Percentiles rank a stretch among this genome's conserved stretches.
Evolutionary conservation across 1,140 invertebrate species (phyloP).

Genomic region (Brachionus angularis): DNA sequence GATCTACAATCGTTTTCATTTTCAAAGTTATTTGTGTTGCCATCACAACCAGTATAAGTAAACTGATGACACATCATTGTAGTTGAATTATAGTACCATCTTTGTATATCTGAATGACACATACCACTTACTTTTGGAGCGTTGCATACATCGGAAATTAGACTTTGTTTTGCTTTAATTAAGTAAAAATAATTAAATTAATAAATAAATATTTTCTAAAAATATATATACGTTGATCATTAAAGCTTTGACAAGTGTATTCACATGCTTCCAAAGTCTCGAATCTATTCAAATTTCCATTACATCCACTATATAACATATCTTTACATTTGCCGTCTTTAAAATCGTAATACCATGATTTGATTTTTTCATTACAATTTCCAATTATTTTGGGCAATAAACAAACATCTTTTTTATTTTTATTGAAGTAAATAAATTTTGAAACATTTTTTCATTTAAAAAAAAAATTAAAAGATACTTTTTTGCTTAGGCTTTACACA

Average conservation of each 20-base stretch:
- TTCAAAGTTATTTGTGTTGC: constrained; percentile 83
- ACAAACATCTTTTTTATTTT: constrained; percentile 63
- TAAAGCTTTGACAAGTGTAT: constrained; percentile 32
- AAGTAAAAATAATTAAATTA: background rate
- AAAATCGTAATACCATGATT: constrained; percentile 36
- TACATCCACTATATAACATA: constrained; percentile 56
- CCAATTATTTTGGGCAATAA: constrained; percentile 43
- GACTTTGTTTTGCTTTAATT: background rate
- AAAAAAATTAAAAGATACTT: constrained; percentile 15
- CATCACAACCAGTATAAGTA: constrained; percentile 84
- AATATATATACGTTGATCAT: constrained; percentile 20
- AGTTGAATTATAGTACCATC: constrained; percentile 78
- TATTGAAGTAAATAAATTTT: background rate
- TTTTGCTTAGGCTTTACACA: constrained; percentile 64
- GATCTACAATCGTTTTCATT: constrained; percentile 73
- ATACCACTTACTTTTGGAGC: constrained; percentile 69
- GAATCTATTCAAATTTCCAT: constrained; percentile 83
- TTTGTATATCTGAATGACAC: constrained; percentile 66
- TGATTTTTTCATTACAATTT: constrained; percentile 45
- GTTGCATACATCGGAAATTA: constrained; percentile 69
- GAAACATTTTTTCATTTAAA: background rate
- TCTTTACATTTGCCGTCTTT: constrained; percentile 8
- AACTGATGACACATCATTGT: constrained; percentile 86
- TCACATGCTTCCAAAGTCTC: constrained; percentile 72
- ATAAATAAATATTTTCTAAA: background rate